Conservation (phyloP, 1,140 invertebrate species). For the Augochlora pura region DNA sequence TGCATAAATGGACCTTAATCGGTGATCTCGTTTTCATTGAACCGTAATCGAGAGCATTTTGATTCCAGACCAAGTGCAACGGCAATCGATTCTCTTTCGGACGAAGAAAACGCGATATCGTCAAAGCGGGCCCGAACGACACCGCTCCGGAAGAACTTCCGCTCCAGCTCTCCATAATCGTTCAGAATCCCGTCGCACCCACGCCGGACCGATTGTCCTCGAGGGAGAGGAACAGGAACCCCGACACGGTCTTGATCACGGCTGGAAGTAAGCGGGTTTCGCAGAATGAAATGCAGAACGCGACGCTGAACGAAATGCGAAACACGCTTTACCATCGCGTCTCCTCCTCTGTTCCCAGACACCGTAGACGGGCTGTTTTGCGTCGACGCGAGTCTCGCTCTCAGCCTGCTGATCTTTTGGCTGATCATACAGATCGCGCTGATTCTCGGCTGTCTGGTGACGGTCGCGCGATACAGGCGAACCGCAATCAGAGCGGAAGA, state of each 20-base stretch:
- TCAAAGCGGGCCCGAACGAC: conserved; percentile 33
- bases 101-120: conserved; percentile 64
- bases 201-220: conserved; percentile 65
- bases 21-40: too few species aligned
- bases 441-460: conserved; percentile 71
- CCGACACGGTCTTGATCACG: conserved; percentile 70
- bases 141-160: conserved; percentile 69
- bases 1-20: too few species aligned
- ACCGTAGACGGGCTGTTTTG: conserved; percentile 68
- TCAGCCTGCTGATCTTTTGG: conserved; percentile 71
- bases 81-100: conserved; percentile 69
- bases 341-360: conserved; percentile 55
- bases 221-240: conserved; percentile 52
- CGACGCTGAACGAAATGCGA: neutral
- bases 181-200: conserved; percentile 66
- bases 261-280: conserved; percentile 60
- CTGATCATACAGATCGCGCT: conserved; percentile 75
- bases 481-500: conserved; percentile 73
- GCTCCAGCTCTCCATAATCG: conserved; percentile 75
- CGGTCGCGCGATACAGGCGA: conserved; percentile 67
- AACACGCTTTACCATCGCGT: neutral
- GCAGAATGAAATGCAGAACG: too few species aligned
- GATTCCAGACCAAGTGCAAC: conserved; percentile 69
- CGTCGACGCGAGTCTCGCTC: conserved; percentile 67
- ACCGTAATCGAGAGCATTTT: neutral